These are phyloP conservation scores for Sanderia malayensis DNA, from an alignment of 30 jellyfish, hydroid and myxozoan genomes.

Conservation along the genomic window DNA sequence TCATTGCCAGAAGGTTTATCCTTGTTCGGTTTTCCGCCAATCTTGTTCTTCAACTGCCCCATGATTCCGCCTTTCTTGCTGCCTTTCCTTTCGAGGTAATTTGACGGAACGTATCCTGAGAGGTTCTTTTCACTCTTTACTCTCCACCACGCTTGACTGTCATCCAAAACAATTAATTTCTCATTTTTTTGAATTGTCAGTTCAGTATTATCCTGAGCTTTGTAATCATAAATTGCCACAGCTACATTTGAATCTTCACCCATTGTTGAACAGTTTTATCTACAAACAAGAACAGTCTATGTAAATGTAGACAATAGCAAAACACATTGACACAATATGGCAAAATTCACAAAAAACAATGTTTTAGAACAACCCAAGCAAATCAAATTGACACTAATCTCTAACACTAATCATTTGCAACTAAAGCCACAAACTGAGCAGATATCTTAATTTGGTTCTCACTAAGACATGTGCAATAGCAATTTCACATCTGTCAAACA, in stretches of 20 bases:
- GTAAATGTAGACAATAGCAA: too few relatives aligned
- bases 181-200: conserved; percentile 81
- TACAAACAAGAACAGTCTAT: background rate
- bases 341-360: too few relatives aligned
- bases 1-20: conserved; percentile 24
- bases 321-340: too few relatives aligned
- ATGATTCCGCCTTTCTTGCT: conserved; percentile 70
- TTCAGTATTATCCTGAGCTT: conserved; percentile 87
- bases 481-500: too few relatives aligned
- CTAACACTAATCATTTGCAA: too few relatives aligned
- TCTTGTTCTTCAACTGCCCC: conserved; percentile 62
- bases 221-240: conserved; percentile 89
- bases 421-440: too few relatives aligned
- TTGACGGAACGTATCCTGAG: conserved; percentile 95
- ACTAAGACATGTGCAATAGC: too few relatives aligned
- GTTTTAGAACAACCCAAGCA: too few relatives aligned
- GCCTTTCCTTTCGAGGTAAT: conserved; percentile 83
- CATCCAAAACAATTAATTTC: conserved; percentile 78
- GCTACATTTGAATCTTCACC: conserved; percentile 76
- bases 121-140: conserved; percentile 79
- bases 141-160: conserved; percentile 95
- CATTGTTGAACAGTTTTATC: conserved; percentile 26
- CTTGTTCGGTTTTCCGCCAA: conserved; percentile 51
- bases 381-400: too few relatives aligned
- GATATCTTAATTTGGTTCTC: too few relatives aligned